Conservation (phyloP, 2,888 invertebrate genomes). For the Eristalis intricaria region DNA sequence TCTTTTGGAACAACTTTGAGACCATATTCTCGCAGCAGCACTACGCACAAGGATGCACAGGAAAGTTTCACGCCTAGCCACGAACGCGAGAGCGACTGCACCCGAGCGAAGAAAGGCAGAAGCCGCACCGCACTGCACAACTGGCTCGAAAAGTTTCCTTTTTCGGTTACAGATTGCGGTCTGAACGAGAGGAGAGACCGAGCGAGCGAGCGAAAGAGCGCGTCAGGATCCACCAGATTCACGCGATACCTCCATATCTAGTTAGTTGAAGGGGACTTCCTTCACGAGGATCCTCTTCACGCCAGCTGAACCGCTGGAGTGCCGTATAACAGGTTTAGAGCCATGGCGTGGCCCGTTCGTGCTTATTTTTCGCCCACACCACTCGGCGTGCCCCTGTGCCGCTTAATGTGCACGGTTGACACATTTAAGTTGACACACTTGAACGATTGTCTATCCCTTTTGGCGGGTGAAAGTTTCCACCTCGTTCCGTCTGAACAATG, state of each 20-base stretch:
- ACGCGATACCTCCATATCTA: constrained; percentile 11
- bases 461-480: constrained; percentile 52
- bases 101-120: background rate
- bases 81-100: constrained; percentile 45
- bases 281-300: constrained; percentile 51
- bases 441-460: constrained; percentile 68
- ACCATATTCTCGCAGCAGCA: constrained; percentile 57
- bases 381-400: background rate
- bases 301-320: constrained; percentile 39
- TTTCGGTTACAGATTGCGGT: constrained; percentile 68
- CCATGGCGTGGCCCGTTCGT: background rate
- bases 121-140: constrained; percentile 24
- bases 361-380: background rate
- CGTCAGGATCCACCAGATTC: background rate
- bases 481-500: constrained; percentile 62
- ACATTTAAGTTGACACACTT: constrained; percentile 71
- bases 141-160: constrained; percentile 64
- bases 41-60: constrained; percentile 31
- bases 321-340: constrained; percentile 62
- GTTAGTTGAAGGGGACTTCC: constrained; percentile 51
- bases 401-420: constrained; percentile 62
- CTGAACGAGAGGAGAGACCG: constrained; percentile 29
- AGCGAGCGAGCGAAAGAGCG: background rate
- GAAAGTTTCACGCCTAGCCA: constrained; percentile 40
- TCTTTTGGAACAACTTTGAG: constrained; percentile 48